A percentile compares a stretch with the other conserved stretches of the same genome.
Evolutionary conservation across 2,888 invertebrate species (phyloP).

Genomic region (Apamea monoglypha): DNA sequence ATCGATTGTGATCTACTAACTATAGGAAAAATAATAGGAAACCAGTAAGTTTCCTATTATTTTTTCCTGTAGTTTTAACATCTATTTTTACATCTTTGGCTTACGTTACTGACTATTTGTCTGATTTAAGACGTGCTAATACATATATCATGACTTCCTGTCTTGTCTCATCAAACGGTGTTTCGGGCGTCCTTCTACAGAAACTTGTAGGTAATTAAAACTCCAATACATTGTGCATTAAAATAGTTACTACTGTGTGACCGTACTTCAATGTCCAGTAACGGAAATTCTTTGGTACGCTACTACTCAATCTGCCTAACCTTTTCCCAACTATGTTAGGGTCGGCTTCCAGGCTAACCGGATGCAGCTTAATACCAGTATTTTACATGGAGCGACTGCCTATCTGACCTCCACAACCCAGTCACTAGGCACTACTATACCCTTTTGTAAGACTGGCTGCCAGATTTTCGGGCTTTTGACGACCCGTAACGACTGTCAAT

Average conservation of each 20-base stretch:
- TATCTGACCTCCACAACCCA: too few relatives aligned
- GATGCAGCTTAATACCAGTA: too few relatives aligned
- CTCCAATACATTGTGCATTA: neutral
- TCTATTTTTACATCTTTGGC: slow-evolving; percentile 5
- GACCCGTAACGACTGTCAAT: too few relatives aligned
- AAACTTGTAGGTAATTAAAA: neutral
- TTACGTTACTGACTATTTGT: neutral
- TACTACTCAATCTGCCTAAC: too few relatives aligned
- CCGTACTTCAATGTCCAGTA: too few relatives aligned
- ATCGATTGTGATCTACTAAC: neutral
- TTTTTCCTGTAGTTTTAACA: slow-evolving; percentile 10
- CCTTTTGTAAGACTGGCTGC: too few relatives aligned
- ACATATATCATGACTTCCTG: neutral
- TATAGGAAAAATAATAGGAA: neutral
- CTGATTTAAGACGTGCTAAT: neutral
- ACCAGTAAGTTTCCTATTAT: neutral
- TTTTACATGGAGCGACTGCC: too few relatives aligned
- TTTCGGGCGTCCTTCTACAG: neutral
- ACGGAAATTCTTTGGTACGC: too few relatives aligned
- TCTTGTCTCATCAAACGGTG: neutral
- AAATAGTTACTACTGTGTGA: neutral
- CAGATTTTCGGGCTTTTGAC: too few relatives aligned
- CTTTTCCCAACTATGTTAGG: too few relatives aligned
- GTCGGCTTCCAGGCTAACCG: too few relatives aligned
- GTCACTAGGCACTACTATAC: too few relatives aligned